Evolutionary conservation across 2,797 vertebrate species (phyloP), one percentile per base, ranked within the genome.

Genomic region (Hafferia zeledoni): DNA sequence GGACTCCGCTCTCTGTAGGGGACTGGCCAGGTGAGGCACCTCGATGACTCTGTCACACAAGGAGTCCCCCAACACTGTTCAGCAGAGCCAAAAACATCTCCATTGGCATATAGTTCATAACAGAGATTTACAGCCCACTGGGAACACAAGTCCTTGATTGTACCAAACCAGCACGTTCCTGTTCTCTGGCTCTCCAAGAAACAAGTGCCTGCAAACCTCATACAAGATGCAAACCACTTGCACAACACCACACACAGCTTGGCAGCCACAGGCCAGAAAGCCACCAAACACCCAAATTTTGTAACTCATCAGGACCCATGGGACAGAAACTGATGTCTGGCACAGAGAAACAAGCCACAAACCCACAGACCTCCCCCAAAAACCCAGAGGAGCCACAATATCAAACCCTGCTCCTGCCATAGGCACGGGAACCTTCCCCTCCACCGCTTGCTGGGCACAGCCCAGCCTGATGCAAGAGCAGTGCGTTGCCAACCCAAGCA

Each of bases 401-500:
- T 5, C 10, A 4, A 52, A 77, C 65, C 1, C 53, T 46, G 52
- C n/a, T 83, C 55, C 64, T 55, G 71, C 41, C 9, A 3, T 53
- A 88, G 59, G 76, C 65, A 47, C 8, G 6, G 37, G 44, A 60
- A 87, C 22, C 76, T 83, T 56, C 39, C 33, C 49, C 5, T 19
- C 6, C 0, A 0, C 3, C 2, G 0, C 50, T 81, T 2, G 1
- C 50, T 23, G 69, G 85, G 91, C 5, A 3, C 67, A 61, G 90
- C 93, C 85, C 6, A 2, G 59, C 65, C 76, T 95, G 95, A 95
- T 13, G 87, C 90, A 94, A 91, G 39, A 65, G 79, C 61, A 59
- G 35, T 3, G 2, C 61, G 90, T 25, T 88, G 91, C 93, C 94
- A 96, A 94, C 9, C 30, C 79, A 81, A 94, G 88, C 91, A 91